Conservation (phyloP, 2,113 vertebrate genomes). For the Coptodon rendalli region DNA sequence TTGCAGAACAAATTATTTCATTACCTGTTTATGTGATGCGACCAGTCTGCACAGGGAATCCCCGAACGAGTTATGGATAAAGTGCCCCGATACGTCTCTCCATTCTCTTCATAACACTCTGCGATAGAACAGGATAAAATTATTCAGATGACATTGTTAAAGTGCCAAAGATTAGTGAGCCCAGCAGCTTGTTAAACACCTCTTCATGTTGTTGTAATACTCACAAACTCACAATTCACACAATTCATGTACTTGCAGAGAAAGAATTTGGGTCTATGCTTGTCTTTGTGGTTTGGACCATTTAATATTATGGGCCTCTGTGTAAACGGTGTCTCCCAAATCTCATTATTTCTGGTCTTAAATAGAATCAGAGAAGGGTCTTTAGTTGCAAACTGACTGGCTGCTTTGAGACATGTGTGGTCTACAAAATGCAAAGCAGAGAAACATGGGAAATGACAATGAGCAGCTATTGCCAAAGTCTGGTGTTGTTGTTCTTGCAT, state of each 20-base stretch:
- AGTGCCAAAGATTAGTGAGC: background rate
- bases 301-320: constrained; percentile 15
- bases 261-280: background rate
- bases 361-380: constrained; percentile 26
- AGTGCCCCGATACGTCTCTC: constrained; percentile 83
- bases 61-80: constrained; percentile 89
- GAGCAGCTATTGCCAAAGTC: background rate
- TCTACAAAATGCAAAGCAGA: constrained; percentile 38
- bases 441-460: constrained; percentile 45
- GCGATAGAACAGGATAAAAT: constrained; percentile 25
- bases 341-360: constrained; percentile 12
- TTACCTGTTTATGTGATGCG: constrained; percentile 76
- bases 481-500: constrained; percentile 33
- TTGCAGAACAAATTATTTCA: background rate
- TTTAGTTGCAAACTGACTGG: background rate
- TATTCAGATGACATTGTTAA: background rate
- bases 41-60: constrained; percentile 87
- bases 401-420: constrained; percentile 30
- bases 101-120: constrained; percentile 91
- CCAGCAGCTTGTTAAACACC: background rate
- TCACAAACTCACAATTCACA: background rate
- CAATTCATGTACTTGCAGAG: background rate
- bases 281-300: constrained; percentile 39
- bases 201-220: background rate
- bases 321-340: constrained; percentile 25